Conservation (phyloP, 2,113 vertebrate species). For the Hystrix cristata region DNA sequence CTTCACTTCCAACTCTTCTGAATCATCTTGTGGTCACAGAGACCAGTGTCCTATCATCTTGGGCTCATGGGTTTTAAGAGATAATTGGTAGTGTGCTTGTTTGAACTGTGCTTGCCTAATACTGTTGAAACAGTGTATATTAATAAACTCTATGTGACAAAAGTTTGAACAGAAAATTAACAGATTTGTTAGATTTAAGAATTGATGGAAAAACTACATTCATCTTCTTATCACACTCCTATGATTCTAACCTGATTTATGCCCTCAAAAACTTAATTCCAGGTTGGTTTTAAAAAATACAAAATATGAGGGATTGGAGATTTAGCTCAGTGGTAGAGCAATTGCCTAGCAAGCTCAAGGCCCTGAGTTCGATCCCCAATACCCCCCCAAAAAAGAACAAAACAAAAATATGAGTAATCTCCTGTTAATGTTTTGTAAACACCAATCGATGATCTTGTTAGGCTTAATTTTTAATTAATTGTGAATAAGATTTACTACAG, state of each 20-base stretch:
- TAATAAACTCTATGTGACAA: neutral
- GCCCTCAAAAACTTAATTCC: neutral
- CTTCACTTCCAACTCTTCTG: slow-evolving; percentile 35
- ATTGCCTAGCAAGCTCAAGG: too few relatives aligned
- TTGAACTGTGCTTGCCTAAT: slow-evolving; percentile 19
- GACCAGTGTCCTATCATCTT: neutral
- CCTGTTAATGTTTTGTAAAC: slow-evolving; percentile 7
- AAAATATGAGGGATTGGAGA: neutral
- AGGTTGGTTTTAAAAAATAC: neutral
- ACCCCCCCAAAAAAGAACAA: neutral
- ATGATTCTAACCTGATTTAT: neutral
- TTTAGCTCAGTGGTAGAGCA: neutral
- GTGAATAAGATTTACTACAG: neutral
- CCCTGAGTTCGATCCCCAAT: too few relatives aligned
- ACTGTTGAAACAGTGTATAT: neutral
- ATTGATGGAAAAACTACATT: neutral
- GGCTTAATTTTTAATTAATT: slow-evolving; percentile 5
- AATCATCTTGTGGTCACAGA: slow-evolving; percentile 21
- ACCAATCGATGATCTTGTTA: neutral
- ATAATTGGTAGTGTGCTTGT: neutral
- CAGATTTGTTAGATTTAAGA: slow-evolving; percentile 26
- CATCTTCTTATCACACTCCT: neutral
- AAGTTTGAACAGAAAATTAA: slow-evolving; percentile 61
- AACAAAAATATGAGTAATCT: slow-evolving; percentile 17
- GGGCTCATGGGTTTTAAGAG: slow-evolving; percentile 36